Conservation (phyloP, 1,140 invertebrate genomes). For the Thaumatotibia leucotreta region DNA sequence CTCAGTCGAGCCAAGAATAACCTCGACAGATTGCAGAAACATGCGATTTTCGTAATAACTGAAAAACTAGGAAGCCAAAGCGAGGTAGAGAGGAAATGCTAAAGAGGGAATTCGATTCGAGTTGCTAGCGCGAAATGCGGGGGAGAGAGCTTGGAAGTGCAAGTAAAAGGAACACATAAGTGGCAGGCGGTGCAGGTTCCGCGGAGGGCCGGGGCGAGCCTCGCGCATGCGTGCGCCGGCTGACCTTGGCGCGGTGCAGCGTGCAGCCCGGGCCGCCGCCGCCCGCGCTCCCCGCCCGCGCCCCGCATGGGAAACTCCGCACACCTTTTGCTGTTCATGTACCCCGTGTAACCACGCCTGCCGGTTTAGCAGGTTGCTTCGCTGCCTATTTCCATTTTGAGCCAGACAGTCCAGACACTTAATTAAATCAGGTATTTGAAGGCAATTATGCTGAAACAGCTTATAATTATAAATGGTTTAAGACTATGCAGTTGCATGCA, state of each 20-base stretch:
- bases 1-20: conserved; percentile 16
- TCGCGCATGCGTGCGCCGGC: conserved; percentile 61
- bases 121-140: conserved; percentile 16
- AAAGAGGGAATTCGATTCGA: not conserved
- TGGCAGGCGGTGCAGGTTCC: conserved; percentile 40
- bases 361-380: conserved; percentile 59
- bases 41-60: conserved; percentile 18
- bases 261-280: conserved; percentile 43
- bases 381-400: conserved; percentile 56
- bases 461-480: not conserved
- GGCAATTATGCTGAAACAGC: not conserved
- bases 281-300: conserved; percentile 10
- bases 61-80: conserved; percentile 17
- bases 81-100: not conserved
- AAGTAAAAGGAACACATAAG: conserved; percentile 51
- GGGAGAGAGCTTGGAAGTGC: conserved; percentile 37
- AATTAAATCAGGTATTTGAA: not conserved
- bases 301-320: conserved; percentile 26
- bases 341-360: conserved; percentile 57
- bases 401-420: not conserved
- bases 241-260: conserved; percentile 67
- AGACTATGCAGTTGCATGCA: not conserved
- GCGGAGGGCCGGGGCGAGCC: conserved; percentile 16
- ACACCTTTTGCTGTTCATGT: conserved; percentile 41
- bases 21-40: not conserved